phyloP scores from a whole-genome alignment of 2,888 invertebrate genomes.

The Pyralis farinalis region DNA sequence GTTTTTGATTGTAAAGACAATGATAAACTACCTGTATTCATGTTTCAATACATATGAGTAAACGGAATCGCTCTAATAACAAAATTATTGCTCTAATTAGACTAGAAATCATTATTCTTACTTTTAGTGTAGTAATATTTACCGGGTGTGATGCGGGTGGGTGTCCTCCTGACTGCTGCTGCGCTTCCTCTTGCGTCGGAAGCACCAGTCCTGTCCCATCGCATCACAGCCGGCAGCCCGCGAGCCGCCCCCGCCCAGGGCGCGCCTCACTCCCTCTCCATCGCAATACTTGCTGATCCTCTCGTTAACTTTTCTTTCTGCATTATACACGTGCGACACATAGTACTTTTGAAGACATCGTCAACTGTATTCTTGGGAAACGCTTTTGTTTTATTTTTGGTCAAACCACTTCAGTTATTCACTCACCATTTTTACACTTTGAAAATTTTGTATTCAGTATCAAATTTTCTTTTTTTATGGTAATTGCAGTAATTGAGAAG shows the following conservation, averaged over 20 bases:
- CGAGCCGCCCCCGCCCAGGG: conserved; percentile 77
- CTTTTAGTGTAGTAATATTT: conserved; percentile 22
- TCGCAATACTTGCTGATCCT: conserved; percentile 21
- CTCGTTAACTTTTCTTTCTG: conserved; percentile 12
- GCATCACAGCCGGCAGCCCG: conserved; percentile 78
- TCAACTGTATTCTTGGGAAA: background rate
- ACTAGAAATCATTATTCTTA: too few relatives aligned
- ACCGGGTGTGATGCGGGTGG: conserved; percentile 82
- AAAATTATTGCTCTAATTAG: too few relatives aligned
- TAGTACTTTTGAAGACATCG: conserved; percentile 1
- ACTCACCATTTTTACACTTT: too few relatives aligned
- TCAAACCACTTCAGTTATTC: too few relatives aligned
- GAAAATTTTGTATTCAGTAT: too few relatives aligned
- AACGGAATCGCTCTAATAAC: too few relatives aligned
- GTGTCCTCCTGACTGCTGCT: conserved; percentile 83
- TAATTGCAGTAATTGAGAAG: too few relatives aligned
- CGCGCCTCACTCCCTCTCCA: conserved; percentile 53
- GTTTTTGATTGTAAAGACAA: too few relatives aligned
- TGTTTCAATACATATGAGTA: too few relatives aligned
- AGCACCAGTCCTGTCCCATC: conserved; percentile 90
- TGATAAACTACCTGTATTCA: too few relatives aligned
- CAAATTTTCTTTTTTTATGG: too few relatives aligned
- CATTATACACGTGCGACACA: background rate
- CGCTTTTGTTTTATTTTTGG: too few relatives aligned
- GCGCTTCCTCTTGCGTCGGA: conserved; percentile 86